Evolutionary conservation across 2,113 vertebrate species (phyloP), one percentile per base, ranked within the genome.

Genomic region (Petaurus breviceps): DNA sequence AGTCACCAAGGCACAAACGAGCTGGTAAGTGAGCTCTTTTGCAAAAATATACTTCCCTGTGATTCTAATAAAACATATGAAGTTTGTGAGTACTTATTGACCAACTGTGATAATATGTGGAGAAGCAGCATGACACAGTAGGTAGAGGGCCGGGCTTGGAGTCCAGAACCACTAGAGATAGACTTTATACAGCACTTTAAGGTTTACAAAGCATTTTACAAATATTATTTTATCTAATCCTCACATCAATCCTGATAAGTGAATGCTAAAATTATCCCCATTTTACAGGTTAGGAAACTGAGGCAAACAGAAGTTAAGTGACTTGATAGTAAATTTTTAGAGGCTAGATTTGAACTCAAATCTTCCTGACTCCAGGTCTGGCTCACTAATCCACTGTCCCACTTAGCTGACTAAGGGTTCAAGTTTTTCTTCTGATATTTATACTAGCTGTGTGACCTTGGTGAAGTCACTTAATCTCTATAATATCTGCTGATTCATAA

Each of bases 21-120:
- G 97, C 98, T 0, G 97, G 99, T 99, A 98, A 0, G 98, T 98
- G 52, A 51, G 57, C 3, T 55, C 90, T 57, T 57, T 25, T 23
- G 46, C 49, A 49, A 49, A 28, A 31, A 26, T 25, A 4, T 23
- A 28, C 55, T 11, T 95, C 93, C 89, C 28, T 16, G 5, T 61
- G 54, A 95, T 6, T 91, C 12, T 0, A 0, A 68, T 68, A 19
- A 37, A 68, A 16, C 6, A 22, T 84, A 89, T 55, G 68, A 9
- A 16, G 31, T 3, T 47, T 51, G 23, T 12, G 93, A 3, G 24
- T 19, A 92, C 3, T 37, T 90, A 54, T 25, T 8, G 0, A 57
- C 92, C 92, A 3, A 6, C 8, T 4, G 6, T 3, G 0, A 37
- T 91, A 22, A 84, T 84, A 84, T 23, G 7, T 84, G 68, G 68